These are phyloP conservation scores for Nezara viridula DNA, from an alignment of 2,888 invertebrate species.

Conservation along the genomic window DNA sequence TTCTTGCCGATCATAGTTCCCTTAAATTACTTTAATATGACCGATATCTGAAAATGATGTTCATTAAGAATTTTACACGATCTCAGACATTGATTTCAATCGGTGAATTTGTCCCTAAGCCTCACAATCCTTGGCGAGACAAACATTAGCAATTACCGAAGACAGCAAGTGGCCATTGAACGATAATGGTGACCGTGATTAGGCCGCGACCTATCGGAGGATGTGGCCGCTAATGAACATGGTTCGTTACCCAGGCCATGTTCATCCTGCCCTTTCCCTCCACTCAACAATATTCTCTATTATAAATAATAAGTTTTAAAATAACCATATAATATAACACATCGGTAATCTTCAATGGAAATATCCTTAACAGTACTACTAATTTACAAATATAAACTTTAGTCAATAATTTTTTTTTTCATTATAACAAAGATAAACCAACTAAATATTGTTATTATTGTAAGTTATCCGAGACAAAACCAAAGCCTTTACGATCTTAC, in stretches of 20 bases:
- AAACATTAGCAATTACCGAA: background rate
- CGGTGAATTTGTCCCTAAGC: no score
- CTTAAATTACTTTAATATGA: background rate
- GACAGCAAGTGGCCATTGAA: background rate
- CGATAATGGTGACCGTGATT: conserved; percentile 12
- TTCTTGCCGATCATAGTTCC: no score
- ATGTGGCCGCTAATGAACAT: conserved; percentile 28
- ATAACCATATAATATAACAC: background rate
- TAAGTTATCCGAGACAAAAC: no score
- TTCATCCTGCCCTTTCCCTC: background rate
- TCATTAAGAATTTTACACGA: background rate
- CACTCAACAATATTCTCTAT: background rate
- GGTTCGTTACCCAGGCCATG: background rate
- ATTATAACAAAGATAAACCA: no score
- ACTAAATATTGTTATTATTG: no score
- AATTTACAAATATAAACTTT: no score
- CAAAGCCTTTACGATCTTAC: no score
- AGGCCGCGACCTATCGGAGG: background rate
- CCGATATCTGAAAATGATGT: background rate
- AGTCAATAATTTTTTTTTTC: no score
- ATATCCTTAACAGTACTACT: no score
- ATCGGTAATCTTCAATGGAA: no score
- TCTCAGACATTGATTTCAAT: no score
- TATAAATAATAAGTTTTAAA: background rate
- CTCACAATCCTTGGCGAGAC: background rate